Evolutionary conservation across 2,888 invertebrate species (phyloP), one percentile per base, ranked within the genome.

Genomic region (Octonoba sinensis): DNA sequence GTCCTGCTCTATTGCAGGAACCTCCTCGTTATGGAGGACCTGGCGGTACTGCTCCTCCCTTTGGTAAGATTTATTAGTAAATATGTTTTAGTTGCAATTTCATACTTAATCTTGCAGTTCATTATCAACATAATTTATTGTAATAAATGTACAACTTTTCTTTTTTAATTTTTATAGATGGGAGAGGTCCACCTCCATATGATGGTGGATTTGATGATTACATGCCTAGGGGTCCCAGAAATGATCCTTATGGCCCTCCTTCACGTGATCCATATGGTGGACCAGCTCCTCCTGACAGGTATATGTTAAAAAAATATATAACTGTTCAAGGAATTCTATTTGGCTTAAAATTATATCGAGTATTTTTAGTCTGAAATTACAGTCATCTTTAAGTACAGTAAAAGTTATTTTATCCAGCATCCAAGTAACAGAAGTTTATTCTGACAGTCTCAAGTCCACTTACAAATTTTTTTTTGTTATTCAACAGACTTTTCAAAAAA

Each of bases 1-100:
- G 95, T 87, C 94, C 94, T 86, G 94, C 96, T 71, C 91, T 96
- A 85, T 91, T 96, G 77, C 95, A 95, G 89, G 95, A 95, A 87
- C 96, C 96, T 84, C 79, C 75, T 22, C 71, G 82, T 16, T 75
- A 72, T 27, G 79, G 75, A 72, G 83, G 83, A 57, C 79, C 79
- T 18, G 65, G 60, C 46, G 72, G 67, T 18, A 70, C 47, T 67
- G 57, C 65, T 18, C 72, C 44, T 15, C 54, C 64, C 49, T 83
- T 72, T 78, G 76, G 83, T 83, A 46, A 24, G 60, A 47, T 60
- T 15, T 24, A 8, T 22, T 22, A 8, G 11, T 47, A n/a, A 24
- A 16, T n/a, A 0, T 8, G 15, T 64, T 44, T 36, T 44, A 18
- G 11, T 18, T 62, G 11, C 15, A 16, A 2, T 16, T 54, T 20